phyloP scores from a whole-genome alignment of 2,113 vertebrate genomes.

The Pygoscelis antarcticus region DNA sequence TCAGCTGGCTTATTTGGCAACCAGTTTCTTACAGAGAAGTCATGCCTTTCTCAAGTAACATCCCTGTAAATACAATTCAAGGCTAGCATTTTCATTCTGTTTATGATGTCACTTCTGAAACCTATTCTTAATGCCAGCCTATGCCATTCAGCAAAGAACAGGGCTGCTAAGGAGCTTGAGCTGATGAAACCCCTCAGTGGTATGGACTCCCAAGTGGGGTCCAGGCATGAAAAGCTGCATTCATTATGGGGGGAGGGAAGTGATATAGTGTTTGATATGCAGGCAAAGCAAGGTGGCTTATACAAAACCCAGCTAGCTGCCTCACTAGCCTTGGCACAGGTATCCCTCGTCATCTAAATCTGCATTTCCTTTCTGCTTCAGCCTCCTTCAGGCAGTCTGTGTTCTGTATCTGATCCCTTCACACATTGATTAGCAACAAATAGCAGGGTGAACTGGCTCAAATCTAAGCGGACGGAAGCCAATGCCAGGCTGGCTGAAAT shows the following conservation, averaged over 20 bases:
- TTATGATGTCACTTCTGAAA: neutral
- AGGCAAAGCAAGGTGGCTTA: neutral
- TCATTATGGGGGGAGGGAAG: neutral
- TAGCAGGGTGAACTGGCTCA: neutral
- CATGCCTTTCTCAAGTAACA: neutral
- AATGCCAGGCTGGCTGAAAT: neutral
- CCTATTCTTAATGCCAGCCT: neutral
- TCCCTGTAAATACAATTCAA: neutral
- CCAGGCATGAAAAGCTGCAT: neutral
- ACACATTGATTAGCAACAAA: neutral
- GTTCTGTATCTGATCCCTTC: neutral
- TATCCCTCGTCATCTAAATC: neutral
- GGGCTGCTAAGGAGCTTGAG: neutral
- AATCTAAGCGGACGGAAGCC: neutral
- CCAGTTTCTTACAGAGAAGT: neutral
- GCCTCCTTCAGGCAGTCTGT: neutral
- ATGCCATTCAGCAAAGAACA: neutral
- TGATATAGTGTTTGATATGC: neutral
- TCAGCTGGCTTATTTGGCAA: neutral
- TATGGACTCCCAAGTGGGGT: neutral
- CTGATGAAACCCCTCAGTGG: neutral
- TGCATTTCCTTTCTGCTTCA: neutral
- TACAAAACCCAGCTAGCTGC: neutral
- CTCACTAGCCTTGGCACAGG: neutral
- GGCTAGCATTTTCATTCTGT: neutral